phyloP scores from a whole-genome alignment of 2,888 invertebrate genomes.

The Lomographa bimaculata region DNA sequence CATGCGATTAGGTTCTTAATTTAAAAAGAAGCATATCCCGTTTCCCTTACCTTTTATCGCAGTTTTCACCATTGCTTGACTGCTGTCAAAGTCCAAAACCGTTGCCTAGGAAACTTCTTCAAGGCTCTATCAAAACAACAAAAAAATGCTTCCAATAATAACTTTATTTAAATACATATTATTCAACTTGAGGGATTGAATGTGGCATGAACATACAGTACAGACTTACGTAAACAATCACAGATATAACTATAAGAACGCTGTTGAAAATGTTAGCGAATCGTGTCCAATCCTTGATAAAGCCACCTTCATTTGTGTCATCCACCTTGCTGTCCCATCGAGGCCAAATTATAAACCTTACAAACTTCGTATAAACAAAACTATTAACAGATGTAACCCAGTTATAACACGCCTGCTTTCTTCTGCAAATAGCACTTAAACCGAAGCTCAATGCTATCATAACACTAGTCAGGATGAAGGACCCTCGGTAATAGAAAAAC shows the following conservation, averaged over 20 bases:
- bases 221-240: conserved; percentile 20
- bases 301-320: neutral
- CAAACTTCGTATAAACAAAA: conserved; percentile 13
- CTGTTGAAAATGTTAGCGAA: too few species aligned
- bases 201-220: conserved; percentile 19
- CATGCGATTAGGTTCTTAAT: too few species aligned
- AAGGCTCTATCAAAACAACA: too few species aligned
- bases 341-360: conserved; percentile 13
- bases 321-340: conserved; percentile 14
- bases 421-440: conserved; percentile 16
- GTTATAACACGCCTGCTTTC: conserved; percentile 2
- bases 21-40: too few species aligned
- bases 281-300: conserved; percentile 20
- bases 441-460: conserved; percentile 14
- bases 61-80: too few species aligned
- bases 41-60: too few species aligned
- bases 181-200: neutral
- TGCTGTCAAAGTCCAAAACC: too few species aligned
- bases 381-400: conserved; percentile 15
- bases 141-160: too few species aligned
- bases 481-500: conserved; percentile 32
- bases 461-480: conserved; percentile 23
- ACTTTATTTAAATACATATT: too few species aligned
- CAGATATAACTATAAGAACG: conserved; percentile 10
- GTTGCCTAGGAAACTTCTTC: too few species aligned